phyloP scores from a whole-genome alignment of 2,888 invertebrate species.

The Pemphredon lugubris region DNA sequence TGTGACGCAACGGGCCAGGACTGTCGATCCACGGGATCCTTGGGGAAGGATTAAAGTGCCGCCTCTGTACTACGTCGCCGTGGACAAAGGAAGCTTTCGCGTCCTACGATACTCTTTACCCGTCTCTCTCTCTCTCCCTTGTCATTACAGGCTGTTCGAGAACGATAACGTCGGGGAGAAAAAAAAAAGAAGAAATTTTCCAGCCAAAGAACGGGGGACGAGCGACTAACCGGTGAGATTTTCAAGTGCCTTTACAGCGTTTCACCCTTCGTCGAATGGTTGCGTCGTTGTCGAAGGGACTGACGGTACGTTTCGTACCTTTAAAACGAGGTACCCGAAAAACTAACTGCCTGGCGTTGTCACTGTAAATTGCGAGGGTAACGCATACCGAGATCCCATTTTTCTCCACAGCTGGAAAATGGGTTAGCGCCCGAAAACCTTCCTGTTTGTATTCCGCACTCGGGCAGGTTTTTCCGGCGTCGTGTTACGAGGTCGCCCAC shows the following conservation, averaged over 20 bases:
- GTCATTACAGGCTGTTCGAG: too few species aligned
- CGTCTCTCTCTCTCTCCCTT: not conserved
- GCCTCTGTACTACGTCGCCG: too few species aligned
- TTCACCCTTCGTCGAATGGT: too few species aligned
- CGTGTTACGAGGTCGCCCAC: constrained; percentile 39
- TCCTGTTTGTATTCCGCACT: constrained; percentile 59
- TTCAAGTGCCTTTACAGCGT: too few species aligned
- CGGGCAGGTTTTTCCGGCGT: constrained; percentile 43
- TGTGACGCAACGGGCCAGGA: constrained; percentile 61
- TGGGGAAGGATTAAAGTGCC: constrained; percentile 50
- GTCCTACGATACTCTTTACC: constrained; percentile 3
- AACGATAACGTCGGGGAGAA: too few species aligned
- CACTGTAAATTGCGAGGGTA: constrained; percentile 42
- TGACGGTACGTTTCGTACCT: not conserved
- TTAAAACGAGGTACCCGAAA: constrained; percentile 31
- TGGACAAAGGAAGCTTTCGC: constrained; percentile 22
- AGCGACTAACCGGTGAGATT: too few species aligned
- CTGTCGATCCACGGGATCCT: constrained; percentile 58
- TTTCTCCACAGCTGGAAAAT: constrained; percentile 51
- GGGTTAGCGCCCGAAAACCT: constrained; percentile 62
- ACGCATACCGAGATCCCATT: constrained; percentile 52
- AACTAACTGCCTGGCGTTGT: constrained; percentile 10
- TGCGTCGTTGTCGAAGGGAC: too few species aligned
- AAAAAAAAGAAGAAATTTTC: too few species aligned
- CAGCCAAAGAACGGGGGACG: too few species aligned